A percentile compares a stretch with the other conserved stretches of the same genome.
Evolutionary conservation across 1,140 invertebrate genomes (phyloP).

Genomic region (Drosophila subobscura): DNA sequence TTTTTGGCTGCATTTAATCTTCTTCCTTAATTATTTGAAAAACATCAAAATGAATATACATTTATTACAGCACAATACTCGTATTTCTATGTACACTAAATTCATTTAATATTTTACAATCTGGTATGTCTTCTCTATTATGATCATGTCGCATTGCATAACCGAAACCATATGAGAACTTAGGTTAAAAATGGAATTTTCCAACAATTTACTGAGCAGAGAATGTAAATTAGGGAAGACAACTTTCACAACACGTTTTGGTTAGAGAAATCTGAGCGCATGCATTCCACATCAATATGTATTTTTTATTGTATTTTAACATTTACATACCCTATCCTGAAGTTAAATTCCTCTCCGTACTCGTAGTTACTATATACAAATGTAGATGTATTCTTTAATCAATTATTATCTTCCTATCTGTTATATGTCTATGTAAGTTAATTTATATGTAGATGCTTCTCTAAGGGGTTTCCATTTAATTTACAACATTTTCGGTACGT

Average conservation of each 20-base stretch:
- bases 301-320: conserved; percentile 30
- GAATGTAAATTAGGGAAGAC: conserved; percentile 71
- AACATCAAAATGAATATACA: conserved; percentile 29
- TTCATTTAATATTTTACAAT: conserved; percentile 5
- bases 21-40: conserved; percentile 27
- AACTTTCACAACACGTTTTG: conserved; percentile 78
- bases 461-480: conserved; percentile 21
- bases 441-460: conserved; percentile 13
- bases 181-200: background rate
- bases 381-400: background rate
- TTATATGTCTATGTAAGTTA: background rate
- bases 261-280: conserved; percentile 68
- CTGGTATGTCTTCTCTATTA: conserved; percentile 11
- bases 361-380: conserved; percentile 17
- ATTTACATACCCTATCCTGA: conserved; percentile 47
- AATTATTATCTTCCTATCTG: background rate
- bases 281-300: conserved; percentile 39
- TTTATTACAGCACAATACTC: background rate
- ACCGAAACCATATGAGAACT: conserved; percentile 30
- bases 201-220: conserved; percentile 26
- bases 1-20: conserved; percentile 5
- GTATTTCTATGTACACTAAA: conserved; percentile 54
- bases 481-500: conserved; percentile 29
- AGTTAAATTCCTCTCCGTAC: too few species aligned
- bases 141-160: background rate